Percentiles rank a stretch among this genome's conserved stretches.
Evolutionary conservation across 2,888 invertebrate species (phyloP).

Genomic region (Drosophila falleni): DNA sequence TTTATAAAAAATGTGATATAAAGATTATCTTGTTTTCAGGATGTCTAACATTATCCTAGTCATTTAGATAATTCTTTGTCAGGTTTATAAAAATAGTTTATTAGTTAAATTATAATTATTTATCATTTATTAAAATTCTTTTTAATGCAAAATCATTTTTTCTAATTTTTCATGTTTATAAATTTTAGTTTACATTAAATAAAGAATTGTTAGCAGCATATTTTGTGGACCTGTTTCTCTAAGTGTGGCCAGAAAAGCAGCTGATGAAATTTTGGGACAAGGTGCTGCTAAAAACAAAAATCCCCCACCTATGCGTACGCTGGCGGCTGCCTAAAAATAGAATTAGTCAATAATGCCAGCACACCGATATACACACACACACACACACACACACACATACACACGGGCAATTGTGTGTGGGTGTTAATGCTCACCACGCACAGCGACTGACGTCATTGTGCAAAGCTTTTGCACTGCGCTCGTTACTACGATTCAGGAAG

Average conservation of each 20-base stretch:
- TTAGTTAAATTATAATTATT: no score
- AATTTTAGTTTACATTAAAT: no score
- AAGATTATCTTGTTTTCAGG: no score
- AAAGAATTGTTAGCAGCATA: no score
- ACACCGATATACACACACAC: slow-evolving; percentile 35
- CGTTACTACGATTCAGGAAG: slow-evolving; percentile 76
- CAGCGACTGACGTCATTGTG: slow-evolving; percentile 81
- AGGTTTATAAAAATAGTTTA: no score
- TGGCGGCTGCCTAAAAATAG: slow-evolving; percentile 68
- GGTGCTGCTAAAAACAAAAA: slow-evolving; percentile 67
- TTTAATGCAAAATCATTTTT: no score
- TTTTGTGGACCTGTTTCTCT: not conserved
- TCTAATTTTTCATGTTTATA: no score
- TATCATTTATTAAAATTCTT: no score
- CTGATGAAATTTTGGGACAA: slow-evolving; percentile 49
- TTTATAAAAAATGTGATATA: no score
- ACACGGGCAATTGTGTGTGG: slow-evolving; percentile 45
- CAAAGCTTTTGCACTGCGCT: slow-evolving; percentile 67
- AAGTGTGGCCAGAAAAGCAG: slow-evolving; percentile 47
- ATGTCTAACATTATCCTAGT: no score
- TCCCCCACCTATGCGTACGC: slow-evolving; percentile 52
- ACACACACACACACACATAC: not conserved
- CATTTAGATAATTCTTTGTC: no score
- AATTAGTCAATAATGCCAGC: slow-evolving; percentile 71
- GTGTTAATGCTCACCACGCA: slow-evolving; percentile 54